Percentiles rank a stretch among this genome's conserved stretches.
Conservation (phyloP, 2,113 vertebrate genomes). For the Ceratotherium simum region DNA sequence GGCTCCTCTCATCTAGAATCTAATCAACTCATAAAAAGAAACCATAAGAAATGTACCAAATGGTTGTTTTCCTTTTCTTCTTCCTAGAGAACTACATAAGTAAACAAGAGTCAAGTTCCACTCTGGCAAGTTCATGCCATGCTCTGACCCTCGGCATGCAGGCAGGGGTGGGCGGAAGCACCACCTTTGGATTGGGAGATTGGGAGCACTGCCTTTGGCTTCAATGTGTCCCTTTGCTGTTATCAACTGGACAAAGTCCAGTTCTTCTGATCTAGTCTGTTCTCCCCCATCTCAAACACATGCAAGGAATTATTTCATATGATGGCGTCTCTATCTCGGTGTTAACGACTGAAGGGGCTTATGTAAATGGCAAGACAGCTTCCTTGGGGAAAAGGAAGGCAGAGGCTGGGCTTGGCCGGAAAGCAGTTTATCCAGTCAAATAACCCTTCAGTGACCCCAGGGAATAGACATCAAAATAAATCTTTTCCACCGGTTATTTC, state of each 20-base stretch:
- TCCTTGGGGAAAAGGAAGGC: neutral
- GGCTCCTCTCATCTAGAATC: neutral
- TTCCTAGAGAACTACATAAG: neutral
- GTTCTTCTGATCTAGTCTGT: neutral
- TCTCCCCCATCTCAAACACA: neutral
- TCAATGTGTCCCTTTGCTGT: neutral
- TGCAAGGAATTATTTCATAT: neutral
- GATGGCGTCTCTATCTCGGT: neutral
- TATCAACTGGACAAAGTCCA: neutral
- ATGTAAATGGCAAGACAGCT: neutral
- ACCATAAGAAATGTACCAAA: neutral
- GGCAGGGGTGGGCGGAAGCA: no score
- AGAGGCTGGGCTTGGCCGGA: neutral
- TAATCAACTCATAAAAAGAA: neutral
- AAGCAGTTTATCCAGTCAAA: neutral
- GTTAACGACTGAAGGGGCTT: neutral
- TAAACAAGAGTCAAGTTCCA: neutral
- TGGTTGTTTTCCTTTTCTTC: neutral
- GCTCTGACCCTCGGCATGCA: no score
- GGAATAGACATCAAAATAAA: neutral
- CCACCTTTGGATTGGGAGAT: accelerated
- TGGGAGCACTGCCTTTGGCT: neutral
- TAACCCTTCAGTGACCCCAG: neutral
- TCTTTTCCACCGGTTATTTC: constrained; percentile 38
- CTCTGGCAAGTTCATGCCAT: neutral